Evolutionary conservation across 2,797 vertebrate species (phyloP).

Genomic region (Arremon brunneinucha): DNA sequence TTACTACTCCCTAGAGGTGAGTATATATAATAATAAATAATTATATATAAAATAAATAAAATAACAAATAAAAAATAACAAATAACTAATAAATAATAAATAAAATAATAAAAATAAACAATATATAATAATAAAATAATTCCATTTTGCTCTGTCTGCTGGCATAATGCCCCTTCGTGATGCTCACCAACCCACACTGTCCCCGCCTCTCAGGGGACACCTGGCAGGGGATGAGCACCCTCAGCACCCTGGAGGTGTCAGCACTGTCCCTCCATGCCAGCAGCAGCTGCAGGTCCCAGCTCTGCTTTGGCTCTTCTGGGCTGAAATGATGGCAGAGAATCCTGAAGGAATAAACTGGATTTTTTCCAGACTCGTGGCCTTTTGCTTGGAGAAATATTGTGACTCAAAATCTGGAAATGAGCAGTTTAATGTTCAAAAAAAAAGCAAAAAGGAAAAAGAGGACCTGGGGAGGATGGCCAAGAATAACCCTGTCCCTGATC

Average conservation of each 20-base stretch:
- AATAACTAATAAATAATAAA: no score
- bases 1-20: background rate
- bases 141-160: background rate
- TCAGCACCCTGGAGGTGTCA: rapidly evolving
- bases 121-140: background rate
- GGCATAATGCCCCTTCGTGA: background rate
- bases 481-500: background rate
- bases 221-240: background rate
- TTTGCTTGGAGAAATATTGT: slow-evolving; percentile 1
- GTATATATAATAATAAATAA: no score
- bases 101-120: no score
- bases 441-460: background rate
- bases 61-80: no score
- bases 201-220: background rate
- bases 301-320: background rate
- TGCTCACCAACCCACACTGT: background rate
- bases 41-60: no score
- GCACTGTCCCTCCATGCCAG: background rate
- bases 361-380: background rate
- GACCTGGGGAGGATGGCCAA: background rate
- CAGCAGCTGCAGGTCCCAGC: background rate
- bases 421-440: background rate
- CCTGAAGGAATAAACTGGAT: background rate
- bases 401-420: slow-evolving; percentile 36
- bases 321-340: background rate